These are phyloP conservation scores for Mionectes olivaceus DNA, from an alignment of 2,797 vertebrate genomes.

Conservation along the genomic window DNA sequence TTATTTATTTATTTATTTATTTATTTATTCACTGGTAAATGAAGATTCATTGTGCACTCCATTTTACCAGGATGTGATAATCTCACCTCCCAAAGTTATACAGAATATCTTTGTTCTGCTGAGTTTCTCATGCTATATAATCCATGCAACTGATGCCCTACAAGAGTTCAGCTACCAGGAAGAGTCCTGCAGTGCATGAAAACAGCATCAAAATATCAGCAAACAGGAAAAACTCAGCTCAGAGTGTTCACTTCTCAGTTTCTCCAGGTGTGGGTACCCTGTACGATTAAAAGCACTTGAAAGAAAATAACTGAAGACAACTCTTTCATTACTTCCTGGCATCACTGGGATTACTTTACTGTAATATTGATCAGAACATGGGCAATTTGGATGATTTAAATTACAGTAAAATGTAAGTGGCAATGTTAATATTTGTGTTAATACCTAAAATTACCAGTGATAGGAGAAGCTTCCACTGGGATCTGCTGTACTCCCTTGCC, in stretches of 20 bases:
- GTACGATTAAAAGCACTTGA: not conserved
- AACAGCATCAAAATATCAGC: not conserved
- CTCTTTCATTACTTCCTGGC: not conserved
- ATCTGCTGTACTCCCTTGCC: not conserved
- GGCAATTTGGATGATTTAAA: not conserved
- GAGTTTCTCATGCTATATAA: not conserved
- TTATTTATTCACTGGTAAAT: not conserved
- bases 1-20: not conserved
- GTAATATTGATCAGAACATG: not conserved
- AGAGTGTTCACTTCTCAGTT: not conserved
- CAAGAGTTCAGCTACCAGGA: not conserved
- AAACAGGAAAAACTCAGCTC: not conserved
- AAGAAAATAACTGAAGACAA: not conserved
- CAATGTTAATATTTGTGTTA: not conserved
- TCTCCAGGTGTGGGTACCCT: not conserved
- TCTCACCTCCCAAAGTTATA: not conserved
- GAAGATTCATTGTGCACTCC: not conserved
- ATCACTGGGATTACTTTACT: not conserved
- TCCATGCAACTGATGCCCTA: not conserved
- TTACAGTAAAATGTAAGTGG: not conserved
- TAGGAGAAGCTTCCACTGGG: not conserved
- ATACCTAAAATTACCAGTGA: not conserved
- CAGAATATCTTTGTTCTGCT: not conserved
- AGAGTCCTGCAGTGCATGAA: not conserved
- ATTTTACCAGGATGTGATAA: not conserved